Conservation (phyloP, 2,797 vertebrate species). For the Pipistrellus pygmaeus region DNA sequence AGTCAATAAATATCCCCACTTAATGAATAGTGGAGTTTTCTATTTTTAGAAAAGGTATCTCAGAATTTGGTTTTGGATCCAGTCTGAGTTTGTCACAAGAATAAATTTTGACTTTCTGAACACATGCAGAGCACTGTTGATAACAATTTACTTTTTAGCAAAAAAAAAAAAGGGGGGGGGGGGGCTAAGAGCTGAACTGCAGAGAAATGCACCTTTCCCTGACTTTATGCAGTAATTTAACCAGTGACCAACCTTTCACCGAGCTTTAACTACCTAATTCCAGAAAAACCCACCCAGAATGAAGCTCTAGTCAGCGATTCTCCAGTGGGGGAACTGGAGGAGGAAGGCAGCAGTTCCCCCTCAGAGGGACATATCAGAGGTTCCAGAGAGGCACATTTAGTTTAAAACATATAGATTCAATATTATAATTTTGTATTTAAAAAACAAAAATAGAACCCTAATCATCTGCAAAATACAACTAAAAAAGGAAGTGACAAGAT, state of each 20-base stretch:
- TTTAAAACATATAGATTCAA: neutral
- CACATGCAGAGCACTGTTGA: neutral
- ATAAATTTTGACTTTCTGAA: constrained; percentile 42
- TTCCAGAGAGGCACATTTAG: neutral
- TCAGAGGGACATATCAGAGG: neutral
- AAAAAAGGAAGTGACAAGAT: constrained; percentile 39
- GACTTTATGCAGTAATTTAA: constrained; percentile 41
- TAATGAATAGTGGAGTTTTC: constrained; percentile 11
- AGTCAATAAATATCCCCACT: constrained; percentile 8
- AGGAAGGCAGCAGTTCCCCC: neutral
- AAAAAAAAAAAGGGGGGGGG: neutral
- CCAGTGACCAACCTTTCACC: neutral
- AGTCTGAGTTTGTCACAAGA: neutral
- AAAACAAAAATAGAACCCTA: neutral
- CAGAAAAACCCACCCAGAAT: neutral
- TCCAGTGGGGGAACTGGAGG: neutral
- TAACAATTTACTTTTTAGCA: neutral
- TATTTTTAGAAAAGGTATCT: neutral
- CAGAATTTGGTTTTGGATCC: constrained; percentile 15
- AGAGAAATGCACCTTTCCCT: neutral
- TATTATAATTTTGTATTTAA: neutral
- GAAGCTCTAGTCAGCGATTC: neutral
- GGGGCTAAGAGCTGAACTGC: neutral
- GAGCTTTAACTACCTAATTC: neutral
- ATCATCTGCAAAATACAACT: constrained; percentile 26